Evolutionary conservation across 2,113 vertebrate genomes (phyloP).

Genomic region (Rhabdomys dilectus): DNA sequence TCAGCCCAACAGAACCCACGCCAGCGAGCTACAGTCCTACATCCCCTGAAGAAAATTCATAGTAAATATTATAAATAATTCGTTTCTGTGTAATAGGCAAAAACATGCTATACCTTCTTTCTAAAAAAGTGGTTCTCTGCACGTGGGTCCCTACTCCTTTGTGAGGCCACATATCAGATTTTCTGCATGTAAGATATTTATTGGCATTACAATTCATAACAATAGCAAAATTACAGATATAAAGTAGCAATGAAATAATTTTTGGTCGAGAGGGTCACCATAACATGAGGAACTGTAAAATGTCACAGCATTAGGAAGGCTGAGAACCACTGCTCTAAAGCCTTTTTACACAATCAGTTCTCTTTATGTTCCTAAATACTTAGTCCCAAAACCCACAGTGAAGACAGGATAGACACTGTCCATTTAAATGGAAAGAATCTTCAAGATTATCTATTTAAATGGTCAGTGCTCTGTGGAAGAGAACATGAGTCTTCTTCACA

Average conservation of each 20-base stretch:
- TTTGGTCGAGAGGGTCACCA: neutral
- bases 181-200: neutral
- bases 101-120: neutral
- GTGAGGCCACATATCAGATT: neutral
- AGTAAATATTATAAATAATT: neutral
- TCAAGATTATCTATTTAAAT: neutral
- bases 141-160: neutral
- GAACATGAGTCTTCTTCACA: neutral
- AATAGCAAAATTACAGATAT: neutral
- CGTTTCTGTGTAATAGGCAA: neutral
- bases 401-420: neutral
- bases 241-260: neutral
- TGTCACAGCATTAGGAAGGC: neutral
- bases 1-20: no score
- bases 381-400: neutral
- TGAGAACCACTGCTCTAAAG: neutral
- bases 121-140: neutral
- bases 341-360: neutral
- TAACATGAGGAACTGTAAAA: neutral
- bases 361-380: neutral
- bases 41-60: neutral
- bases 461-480: neutral
- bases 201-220: neutral
- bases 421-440: neutral
- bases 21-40: no score